Conservation (phyloP, 2,797 vertebrate species). For the Danionella dracula region DNA sequence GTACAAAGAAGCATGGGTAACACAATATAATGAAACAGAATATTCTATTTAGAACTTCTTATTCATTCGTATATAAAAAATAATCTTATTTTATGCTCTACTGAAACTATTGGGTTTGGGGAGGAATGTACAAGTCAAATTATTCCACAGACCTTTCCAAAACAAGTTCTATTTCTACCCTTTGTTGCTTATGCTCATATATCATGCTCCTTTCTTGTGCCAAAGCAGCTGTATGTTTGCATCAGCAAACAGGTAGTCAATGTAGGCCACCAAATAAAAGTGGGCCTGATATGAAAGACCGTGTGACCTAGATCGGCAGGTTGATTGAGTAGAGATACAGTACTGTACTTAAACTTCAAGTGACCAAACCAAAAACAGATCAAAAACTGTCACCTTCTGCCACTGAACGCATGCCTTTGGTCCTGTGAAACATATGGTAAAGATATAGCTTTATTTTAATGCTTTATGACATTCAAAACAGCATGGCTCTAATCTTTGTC, state of each 20-base stretch:
- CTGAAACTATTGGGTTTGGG: no score
- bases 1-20: no score
- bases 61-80: no score
- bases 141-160: no score
- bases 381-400: constrained; percentile 28
- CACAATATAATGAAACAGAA: no score
- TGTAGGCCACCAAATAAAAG: neutral
- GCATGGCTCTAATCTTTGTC: neutral
- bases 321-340: constrained; percentile 5
- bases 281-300: constrained; percentile 19
- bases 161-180: no score
- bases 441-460: constrained; percentile 26
- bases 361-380: constrained; percentile 31
- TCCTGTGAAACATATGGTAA: neutral
- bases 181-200: no score
- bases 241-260: neutral
- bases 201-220: no score
- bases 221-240: neutral
- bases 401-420: constrained; percentile 11
- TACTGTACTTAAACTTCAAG: constrained; percentile 26
- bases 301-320: constrained; percentile 16
- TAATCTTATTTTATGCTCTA: no score
- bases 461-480: no score
- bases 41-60: no score
- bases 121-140: no score